Conservation (phyloP, 2,888 invertebrate species). For the Morpho helenor region DNA sequence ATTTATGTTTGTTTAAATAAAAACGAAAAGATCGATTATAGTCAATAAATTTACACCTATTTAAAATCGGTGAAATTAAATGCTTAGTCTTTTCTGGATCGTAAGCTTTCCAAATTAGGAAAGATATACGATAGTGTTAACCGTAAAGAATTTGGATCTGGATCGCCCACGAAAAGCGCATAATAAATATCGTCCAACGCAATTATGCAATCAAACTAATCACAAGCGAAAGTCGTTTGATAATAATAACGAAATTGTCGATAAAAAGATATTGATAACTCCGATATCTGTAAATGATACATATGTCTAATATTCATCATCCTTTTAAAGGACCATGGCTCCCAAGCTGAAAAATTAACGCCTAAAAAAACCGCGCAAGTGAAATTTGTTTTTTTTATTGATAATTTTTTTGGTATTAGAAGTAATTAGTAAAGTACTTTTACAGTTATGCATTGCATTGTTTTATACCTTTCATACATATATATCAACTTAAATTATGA, state of each 20-base stretch:
- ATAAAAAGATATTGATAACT: slow-evolving; percentile 10
- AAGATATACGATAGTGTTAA: slow-evolving; percentile 21
- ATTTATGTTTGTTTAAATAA: too few relatives aligned
- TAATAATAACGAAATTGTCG: slow-evolving; percentile 25
- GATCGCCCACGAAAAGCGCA: slow-evolving; percentile 60
- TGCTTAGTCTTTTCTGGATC: slow-evolving; percentile 5
- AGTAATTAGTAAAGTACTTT: too few relatives aligned
- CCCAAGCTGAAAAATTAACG: too few relatives aligned
- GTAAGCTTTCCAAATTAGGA: slow-evolving; percentile 23
- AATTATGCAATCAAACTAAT: slow-evolving; percentile 50
- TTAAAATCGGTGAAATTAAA: background rate
- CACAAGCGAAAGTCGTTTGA: slow-evolving; percentile 26
- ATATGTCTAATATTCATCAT: background rate
- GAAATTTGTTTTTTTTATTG: too few relatives aligned
- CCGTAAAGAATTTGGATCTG: slow-evolving; percentile 50
- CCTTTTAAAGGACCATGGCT: too few relatives aligned
- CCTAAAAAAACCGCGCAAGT: too few relatives aligned
- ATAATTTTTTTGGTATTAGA: too few relatives aligned
- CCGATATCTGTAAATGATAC: background rate
- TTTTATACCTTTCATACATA: too few relatives aligned
- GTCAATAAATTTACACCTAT: too few relatives aligned
- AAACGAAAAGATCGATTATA: too few relatives aligned
- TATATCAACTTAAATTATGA: too few relatives aligned
- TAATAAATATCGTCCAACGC: slow-evolving; percentile 62
- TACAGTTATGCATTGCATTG: too few relatives aligned